phyloP scores from a whole-genome alignment of 2,888 invertebrate species.

The Dicycla oo region DNA sequence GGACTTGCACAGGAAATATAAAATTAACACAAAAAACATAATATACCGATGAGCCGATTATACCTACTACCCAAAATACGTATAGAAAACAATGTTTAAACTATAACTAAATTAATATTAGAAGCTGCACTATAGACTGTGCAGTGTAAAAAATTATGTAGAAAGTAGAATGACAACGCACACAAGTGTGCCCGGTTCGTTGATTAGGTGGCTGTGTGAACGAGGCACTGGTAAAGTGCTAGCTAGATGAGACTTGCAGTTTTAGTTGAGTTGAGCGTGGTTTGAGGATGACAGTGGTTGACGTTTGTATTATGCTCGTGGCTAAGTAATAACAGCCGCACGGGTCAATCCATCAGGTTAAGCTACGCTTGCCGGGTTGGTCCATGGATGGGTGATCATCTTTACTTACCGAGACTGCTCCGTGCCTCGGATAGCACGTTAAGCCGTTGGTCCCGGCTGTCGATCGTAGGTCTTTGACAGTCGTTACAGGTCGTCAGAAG shows the following conservation, averaged over 20 bases:
- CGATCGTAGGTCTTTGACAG: no score
- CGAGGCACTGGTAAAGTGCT: slow-evolving; percentile 36
- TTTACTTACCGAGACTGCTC: no score
- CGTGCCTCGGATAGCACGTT: no score
- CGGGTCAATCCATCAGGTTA: no score
- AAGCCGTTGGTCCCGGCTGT: no score
- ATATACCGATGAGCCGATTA: no score
- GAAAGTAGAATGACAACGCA: slow-evolving; percentile 87
- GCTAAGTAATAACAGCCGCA: no score
- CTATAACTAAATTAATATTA: slow-evolving; percentile 41
- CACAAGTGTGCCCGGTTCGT: slow-evolving; percentile 72
- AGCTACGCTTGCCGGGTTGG: no score
- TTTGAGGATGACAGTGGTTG: background rate
- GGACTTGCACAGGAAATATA: background rate
- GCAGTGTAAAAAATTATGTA: slow-evolving; percentile 84
- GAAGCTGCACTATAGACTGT: slow-evolving; percentile 70
- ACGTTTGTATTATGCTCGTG: background rate
- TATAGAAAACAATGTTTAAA: slow-evolving; percentile 23
- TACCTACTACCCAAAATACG: no score
- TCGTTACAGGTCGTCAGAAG: no score
- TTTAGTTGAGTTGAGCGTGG: background rate
- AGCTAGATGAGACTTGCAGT: slow-evolving; percentile 40
- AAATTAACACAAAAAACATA: background rate
- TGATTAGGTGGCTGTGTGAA: slow-evolving; percentile 78
- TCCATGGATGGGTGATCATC: no score